Conservation (phyloP, 1,140 invertebrate genomes). For the Caerostris extrusa region DNA sequence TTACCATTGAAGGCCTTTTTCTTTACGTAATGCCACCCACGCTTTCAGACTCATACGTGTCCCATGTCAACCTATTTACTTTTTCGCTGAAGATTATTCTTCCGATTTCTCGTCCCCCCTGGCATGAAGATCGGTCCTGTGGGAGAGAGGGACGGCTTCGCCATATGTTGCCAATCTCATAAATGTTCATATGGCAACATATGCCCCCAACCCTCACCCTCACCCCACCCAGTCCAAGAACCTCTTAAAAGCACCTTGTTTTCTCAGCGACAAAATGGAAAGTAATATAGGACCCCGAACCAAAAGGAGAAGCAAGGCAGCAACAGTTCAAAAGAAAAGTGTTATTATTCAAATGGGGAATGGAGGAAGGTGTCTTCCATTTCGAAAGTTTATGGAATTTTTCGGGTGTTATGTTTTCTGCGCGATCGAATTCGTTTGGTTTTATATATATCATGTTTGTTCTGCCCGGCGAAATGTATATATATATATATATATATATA, state of each 20-base stretch:
- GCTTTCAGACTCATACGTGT: too few relatives aligned
- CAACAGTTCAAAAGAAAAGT: conserved; percentile 13
- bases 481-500: background rate
- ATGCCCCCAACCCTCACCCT: background rate
- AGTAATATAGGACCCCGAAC: conserved; percentile 10
- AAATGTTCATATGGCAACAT: conserved; percentile 23
- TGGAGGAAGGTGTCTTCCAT: conserved; percentile 26
- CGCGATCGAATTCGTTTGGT: conserved; percentile 31
- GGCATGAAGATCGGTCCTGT: background rate
- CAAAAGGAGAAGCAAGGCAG: background rate
- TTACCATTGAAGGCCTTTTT: too few relatives aligned
- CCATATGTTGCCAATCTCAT: conserved; percentile 35
- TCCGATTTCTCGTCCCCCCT: background rate
- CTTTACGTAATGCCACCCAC: background rate
- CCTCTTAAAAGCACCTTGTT: conserved; percentile 38
- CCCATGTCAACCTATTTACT: background rate
- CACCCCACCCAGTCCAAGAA: background rate
- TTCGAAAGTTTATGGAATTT: conserved; percentile 39
- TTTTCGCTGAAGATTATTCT: background rate
- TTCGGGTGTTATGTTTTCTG: conserved; percentile 41
- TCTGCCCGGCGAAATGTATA: background rate
- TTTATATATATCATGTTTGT: conserved; percentile 33
- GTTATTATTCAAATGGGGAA: conserved; percentile 32
- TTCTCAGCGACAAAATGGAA: conserved; percentile 31
- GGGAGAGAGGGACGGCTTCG: conserved; percentile 22